These are phyloP conservation scores for Chloroclystis v-ata DNA, from an alignment of 2,888 invertebrate species.

Conservation along the genomic window DNA sequence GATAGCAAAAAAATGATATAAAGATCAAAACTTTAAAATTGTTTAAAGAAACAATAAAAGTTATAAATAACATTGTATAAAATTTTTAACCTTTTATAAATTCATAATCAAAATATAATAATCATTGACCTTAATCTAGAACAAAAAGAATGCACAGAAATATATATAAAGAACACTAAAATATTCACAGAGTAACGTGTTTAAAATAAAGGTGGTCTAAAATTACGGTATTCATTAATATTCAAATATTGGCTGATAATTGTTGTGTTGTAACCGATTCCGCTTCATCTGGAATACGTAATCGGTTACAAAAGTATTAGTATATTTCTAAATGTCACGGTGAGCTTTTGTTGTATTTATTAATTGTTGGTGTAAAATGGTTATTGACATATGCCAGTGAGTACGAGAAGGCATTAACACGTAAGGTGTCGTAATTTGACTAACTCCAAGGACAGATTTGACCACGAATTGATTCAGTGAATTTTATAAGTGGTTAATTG, in stretches of 20 bases:
- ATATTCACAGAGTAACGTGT: not conserved
- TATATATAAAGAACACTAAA: not conserved
- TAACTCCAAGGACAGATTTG: constrained; percentile 10
- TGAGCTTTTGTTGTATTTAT: constrained; percentile 44
- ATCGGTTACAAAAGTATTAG: constrained; percentile 51
- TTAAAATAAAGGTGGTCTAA: not conserved
- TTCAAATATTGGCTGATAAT: constrained; percentile 30
- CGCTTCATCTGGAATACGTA: constrained; percentile 46
- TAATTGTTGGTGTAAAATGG: constrained; percentile 37
- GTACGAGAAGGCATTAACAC: constrained; percentile 12
- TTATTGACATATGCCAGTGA: constrained; percentile 22
- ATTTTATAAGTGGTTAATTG: constrained; percentile 7
- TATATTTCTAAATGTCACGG: constrained; percentile 62
- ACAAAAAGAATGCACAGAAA: not conserved
- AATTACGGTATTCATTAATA: constrained; percentile 32
- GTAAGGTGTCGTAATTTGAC: constrained; percentile 9
- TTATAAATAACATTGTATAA: no score
- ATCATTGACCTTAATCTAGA: not conserved
- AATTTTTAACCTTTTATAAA: no score
- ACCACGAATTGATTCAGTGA: not conserved
- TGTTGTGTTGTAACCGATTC: constrained; percentile 41
- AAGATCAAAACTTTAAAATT: not conserved
- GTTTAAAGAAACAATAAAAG: no score
- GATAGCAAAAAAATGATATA: constrained; percentile 44
- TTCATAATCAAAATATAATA: not conserved